Conservation (phyloP, 2,888 invertebrate genomes). For the Sphecodes monilicornis region DNA sequence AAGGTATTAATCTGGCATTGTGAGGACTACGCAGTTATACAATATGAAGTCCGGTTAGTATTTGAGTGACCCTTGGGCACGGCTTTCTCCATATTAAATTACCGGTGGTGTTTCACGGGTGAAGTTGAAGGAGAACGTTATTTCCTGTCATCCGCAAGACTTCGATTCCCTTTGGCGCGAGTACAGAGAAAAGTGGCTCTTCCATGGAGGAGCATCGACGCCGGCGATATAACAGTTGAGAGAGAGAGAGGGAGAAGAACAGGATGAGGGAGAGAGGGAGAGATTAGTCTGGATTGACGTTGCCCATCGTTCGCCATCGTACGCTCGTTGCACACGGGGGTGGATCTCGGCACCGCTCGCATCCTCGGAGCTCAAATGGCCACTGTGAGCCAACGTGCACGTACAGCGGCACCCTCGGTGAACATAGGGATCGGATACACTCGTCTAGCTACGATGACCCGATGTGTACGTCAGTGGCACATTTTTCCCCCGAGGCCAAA, state of each 20-base stretch:
- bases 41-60: not conserved
- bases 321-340: conserved; percentile 24
- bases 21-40: not conserved
- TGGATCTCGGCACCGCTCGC: conserved; percentile 19
- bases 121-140: not conserved
- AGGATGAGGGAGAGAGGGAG: conserved; percentile 30
- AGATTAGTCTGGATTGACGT: conserved; percentile 60
- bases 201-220: not conserved
- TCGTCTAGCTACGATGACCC: conserved; percentile 37
- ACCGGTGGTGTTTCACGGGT: not conserved
- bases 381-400: conserved; percentile 12
- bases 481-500: conserved; percentile 77
- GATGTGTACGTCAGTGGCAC: conserved; percentile 77
- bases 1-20: too few species aligned
- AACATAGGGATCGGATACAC: conserved; percentile 30
- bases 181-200: not conserved
- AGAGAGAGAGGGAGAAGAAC: not conserved
- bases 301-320: conserved; percentile 43
- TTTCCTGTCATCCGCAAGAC: conserved; percentile 9
- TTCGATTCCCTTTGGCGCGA: not conserved
- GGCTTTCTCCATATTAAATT: not conserved
- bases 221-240: conserved; percentile 46
- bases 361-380: conserved; percentile 4
- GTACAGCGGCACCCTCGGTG: conserved; percentile 1
- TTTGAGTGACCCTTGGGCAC: not conserved